Evolutionary conservation across 2,888 invertebrate species (phyloP).

Genomic region (Endomychus coccineus): DNA sequence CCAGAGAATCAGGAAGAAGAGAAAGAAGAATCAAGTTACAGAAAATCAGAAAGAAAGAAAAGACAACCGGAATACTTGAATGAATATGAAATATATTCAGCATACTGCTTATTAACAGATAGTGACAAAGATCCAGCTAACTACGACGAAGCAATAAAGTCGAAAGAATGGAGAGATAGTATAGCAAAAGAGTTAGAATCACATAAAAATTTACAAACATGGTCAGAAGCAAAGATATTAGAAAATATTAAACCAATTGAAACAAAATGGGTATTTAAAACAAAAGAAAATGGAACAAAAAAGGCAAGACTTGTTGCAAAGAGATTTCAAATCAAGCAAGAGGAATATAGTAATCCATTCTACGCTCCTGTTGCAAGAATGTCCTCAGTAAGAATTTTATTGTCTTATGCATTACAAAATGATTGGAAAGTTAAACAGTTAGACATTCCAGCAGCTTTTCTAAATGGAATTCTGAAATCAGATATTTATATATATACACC

Average conservation of each 20-base stretch:
- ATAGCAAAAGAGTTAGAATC: conserved; percentile 18
- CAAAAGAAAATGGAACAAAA: conserved; percentile 19
- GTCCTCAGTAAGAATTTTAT: conserved; percentile 11
- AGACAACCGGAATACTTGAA: conserved; percentile 7
- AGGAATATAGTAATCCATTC: conserved; percentile 3
- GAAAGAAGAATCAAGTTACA: background rate
- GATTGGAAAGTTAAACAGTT: conserved; percentile 16
- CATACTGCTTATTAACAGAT: conserved; percentile 14
- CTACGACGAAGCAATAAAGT: conserved; percentile 9
- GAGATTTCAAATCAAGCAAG: conserved; percentile 20
- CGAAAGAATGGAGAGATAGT: conserved; percentile 17
- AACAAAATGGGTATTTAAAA: conserved; percentile 22
- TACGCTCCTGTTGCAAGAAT: conserved; percentile 16
- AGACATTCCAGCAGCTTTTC: conserved; percentile 18
- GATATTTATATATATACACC: conserved; percentile 19
- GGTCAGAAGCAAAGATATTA: conserved; percentile 16
- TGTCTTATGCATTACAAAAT: conserved; percentile 9
- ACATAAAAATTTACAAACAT: conserved; percentile 17
- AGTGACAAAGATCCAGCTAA: conserved; percentile 6
- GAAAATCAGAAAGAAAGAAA: conserved; percentile 9
- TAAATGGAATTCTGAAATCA: conserved; percentile 17
- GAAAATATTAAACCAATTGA: conserved; percentile 18
- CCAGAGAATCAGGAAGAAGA: conserved; percentile 1
- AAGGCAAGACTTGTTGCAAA: conserved; percentile 25
- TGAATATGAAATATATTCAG: conserved; percentile 19